These are phyloP conservation scores for Lepidurus couesii DNA, from an alignment of 1,140 invertebrate species.

Conservation along the genomic window DNA sequence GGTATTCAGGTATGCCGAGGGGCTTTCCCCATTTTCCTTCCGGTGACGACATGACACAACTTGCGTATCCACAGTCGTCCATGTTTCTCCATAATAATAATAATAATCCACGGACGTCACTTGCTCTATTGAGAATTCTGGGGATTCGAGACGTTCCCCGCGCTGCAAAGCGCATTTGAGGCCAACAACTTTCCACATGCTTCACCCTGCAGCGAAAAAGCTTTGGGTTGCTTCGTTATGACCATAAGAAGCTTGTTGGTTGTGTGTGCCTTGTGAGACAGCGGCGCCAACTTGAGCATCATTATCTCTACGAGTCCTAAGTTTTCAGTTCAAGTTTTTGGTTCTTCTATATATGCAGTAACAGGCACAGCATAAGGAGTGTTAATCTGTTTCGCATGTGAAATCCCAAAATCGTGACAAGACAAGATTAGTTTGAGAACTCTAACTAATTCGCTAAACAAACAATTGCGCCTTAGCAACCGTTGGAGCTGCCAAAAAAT, in stretches of 20 bases:
- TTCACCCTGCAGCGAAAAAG: not conserved
- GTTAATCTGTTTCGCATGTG: not conserved
- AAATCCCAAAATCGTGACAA: not conserved
- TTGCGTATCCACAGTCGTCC: too few relatives aligned
- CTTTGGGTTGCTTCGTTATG: not conserved
- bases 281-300: constrained; percentile 12
- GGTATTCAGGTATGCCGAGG: too few relatives aligned
- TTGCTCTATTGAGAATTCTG: not conserved
- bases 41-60: too few relatives aligned
- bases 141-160: not conserved
- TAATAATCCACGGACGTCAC: not conserved
- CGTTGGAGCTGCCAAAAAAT: too few relatives aligned
- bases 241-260: constrained; percentile 17
- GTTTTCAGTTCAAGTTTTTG: not conserved
- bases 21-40: too few relatives aligned
- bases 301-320: not conserved
- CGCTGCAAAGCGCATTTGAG: not conserved
- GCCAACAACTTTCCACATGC: not conserved
- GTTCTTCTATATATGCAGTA: not conserved
- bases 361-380: not conserved
- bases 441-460: too few relatives aligned
- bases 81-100: not conserved
- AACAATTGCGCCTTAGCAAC: too few relatives aligned
- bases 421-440: too few relatives aligned
- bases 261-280: not conserved